A percentile compares a stretch with the other conserved stretches of the same genome.
Evolutionary conservation across 2,113 vertebrate species (phyloP).

Genomic region (Sapayoa aenigma): DNA sequence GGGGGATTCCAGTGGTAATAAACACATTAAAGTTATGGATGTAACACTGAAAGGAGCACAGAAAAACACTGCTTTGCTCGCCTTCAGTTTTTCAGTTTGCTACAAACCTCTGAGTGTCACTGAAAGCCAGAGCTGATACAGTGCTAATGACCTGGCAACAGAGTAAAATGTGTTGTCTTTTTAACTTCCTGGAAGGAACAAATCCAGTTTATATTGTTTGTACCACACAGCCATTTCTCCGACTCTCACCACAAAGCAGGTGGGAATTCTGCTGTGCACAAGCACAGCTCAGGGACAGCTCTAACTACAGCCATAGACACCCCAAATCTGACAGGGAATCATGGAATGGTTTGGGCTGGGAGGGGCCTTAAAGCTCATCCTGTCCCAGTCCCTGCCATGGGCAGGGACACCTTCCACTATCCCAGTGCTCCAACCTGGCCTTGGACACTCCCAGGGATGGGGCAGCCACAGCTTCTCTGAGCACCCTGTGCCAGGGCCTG

Average conservation of each 20-base stretch:
- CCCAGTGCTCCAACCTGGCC: too few species aligned
- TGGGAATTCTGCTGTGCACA: neutral
- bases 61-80: neutral
- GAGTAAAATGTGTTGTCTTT: neutral
- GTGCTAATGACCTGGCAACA: neutral
- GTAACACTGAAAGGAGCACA: neutral
- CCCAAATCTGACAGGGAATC: neutral
- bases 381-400: too few species aligned
- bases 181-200: neutral
- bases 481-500: too few species aligned
- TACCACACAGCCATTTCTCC: conserved; percentile 10
- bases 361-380: too few species aligned
- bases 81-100: neutral
- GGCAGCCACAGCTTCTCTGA: too few species aligned
- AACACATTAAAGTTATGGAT: neutral
- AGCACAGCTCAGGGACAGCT: neutral
- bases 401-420: too few species aligned
- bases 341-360: neutral
- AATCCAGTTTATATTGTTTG: conserved; percentile 24
- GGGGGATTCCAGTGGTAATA: neutral
- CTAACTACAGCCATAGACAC: neutral
- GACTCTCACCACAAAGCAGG: neutral
- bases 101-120: neutral
- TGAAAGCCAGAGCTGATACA: neutral
- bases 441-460: too few species aligned